Conservation (phyloP, 1,140 invertebrate genomes). For the Anastatus disparis region DNA sequence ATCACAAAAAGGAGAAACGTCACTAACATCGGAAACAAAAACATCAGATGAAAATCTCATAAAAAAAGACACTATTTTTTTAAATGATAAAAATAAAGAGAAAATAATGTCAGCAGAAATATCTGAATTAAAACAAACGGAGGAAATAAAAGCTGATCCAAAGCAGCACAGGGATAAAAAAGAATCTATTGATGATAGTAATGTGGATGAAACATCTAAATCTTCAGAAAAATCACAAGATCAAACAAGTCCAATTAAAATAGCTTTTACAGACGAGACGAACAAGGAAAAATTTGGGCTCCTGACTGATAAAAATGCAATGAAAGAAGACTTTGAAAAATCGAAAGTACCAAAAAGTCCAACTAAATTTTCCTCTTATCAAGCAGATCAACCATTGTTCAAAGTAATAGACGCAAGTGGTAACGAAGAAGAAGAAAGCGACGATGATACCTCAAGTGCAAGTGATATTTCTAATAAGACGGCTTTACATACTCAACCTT, state of each 20-base stretch:
- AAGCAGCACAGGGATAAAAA: not conserved
- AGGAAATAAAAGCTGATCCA: not conserved
- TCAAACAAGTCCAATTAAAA: not conserved
- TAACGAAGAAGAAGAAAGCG: constrained; percentile 45
- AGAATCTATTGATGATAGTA: not conserved
- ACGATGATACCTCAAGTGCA: constrained; percentile 57
- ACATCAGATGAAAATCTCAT: not conserved
- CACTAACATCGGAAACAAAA: not conserved
- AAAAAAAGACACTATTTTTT: not conserved
- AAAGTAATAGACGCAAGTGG: not conserved
- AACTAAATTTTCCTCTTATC: not conserved
- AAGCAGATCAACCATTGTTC: not conserved
- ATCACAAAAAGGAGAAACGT: not conserved
- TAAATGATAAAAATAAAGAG: not conserved
- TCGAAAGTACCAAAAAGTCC: constrained; percentile 8
- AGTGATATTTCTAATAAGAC: constrained; percentile 63
- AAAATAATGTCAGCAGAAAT: not conserved
- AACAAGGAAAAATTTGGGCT: not conserved
- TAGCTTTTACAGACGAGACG: not conserved
- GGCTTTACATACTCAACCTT: constrained; percentile 55
- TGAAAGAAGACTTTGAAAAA: too few relatives aligned
- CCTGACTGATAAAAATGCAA: too few relatives aligned
- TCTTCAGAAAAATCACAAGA: not conserved
- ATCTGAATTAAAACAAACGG: not conserved
- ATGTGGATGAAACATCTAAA: not conserved